Evolutionary conservation across 1,140 invertebrate genomes (phyloP), one percentile per base, ranked within the genome.

Genomic region (Drepana arcuata): DNA sequence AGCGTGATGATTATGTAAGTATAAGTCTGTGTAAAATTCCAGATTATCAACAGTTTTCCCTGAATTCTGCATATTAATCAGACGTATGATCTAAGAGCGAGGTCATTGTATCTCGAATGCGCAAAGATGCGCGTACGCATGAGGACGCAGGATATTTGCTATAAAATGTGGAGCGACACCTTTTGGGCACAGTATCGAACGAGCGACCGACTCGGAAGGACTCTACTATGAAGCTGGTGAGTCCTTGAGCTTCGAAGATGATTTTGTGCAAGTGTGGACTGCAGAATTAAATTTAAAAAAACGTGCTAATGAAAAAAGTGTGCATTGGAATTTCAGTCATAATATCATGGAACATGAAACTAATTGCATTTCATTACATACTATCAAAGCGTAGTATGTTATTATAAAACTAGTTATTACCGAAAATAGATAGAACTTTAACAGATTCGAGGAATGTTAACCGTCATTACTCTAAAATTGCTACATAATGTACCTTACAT

Each of bases 221-320:
- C 68, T 66, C 56, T 48, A 69, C 62, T 26, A 78, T 81, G 74
- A 81, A 75, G 52, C 62, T 77, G 77, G 77, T 81, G 68, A 81
- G 77, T 81, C 77, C 77, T 81, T 71, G 60, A 50, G 21, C 50
- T 56, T 49, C 47, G 58, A n/a, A n/a, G n/a, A n/a, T n/a, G n/a
- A n/a, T n/a, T n/a, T n/a, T n/a, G n/a, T n/a, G n/a, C n/a, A n/a
- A n/a, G n/a, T n/a, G n/a, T n/a, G n/a, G n/a, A n/a, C n/a, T n/a
- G n/a, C n/a, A n/a, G n/a, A n/a, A n/a, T n/a, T n/a, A n/a, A n/a
- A n/a, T n/a, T n/a, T n/a, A n/a, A n/a, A n/a, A n/a, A n/a, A n/a
- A n/a, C n/a, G 58, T 57, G 52, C 33, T 13, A 39, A 36, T 52
- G 43, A 4, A 4, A 26, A 26, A 26, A 26, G n/a, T 26, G 24